These are phyloP conservation scores for Phaenicophaeus curvirostris DNA, from an alignment of 2,797 vertebrate species.

Conservation along the genomic window DNA sequence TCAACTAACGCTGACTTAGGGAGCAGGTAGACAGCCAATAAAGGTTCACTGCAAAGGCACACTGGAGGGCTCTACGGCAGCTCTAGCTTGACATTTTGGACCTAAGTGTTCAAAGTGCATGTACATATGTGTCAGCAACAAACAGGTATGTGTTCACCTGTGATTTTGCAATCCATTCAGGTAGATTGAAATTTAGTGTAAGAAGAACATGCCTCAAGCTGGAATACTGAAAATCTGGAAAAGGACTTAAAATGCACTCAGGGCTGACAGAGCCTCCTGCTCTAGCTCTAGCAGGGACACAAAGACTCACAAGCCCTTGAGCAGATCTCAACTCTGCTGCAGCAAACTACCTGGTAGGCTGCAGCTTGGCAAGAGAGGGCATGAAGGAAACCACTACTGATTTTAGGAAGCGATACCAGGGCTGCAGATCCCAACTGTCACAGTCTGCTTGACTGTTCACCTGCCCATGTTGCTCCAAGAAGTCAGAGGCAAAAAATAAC, in stretches of 20 bases:
- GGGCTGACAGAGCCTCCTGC: neutral
- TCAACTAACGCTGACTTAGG: accelerated
- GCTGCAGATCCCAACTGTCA: neutral
- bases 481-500: neutral
- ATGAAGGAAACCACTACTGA: neutral
- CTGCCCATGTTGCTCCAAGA: neutral
- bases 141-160: neutral
- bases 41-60: neutral
- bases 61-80: neutral
- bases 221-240: neutral
- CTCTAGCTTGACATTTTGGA: neutral
- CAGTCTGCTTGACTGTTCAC: neutral
- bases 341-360: neutral
- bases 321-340: neutral
- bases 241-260: neutral
- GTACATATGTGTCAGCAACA: neutral
- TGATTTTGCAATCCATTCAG: neutral
- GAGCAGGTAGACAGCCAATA: accelerated
- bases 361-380: neutral
- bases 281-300: neutral
- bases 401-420: neutral
- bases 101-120: neutral
- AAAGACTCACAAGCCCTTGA: neutral
- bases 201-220: neutral
- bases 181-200: neutral